Base-by-base conservation (phyloP, 2,797 vertebrate species). In the Syngnathus rostellatus region DNA sequence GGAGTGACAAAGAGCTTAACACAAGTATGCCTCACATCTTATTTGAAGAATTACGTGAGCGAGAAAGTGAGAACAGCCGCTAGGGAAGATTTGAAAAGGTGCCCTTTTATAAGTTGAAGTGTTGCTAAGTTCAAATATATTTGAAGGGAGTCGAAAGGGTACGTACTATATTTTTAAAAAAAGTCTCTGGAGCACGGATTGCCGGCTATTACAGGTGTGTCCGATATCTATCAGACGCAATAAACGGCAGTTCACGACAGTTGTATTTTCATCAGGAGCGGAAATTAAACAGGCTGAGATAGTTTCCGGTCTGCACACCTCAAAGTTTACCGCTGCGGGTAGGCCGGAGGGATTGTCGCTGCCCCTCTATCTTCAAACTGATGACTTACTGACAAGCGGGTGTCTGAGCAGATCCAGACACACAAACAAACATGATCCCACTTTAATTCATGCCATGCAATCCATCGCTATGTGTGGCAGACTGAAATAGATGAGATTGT, bases 361-460 rank as follows among this genome's bases (percentile, higher is more conserved):
- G 45, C 50, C 50, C 55, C 19, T 51, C 64, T 71, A 75, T 75
- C 78, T 78, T 53, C 55, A 64, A 59, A 48, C 19, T 53, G 70
- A 75, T 65, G 77, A 79, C 62, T 75, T 63, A 73, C 37, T 80
- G 72, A 81, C 84, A 84, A 80, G 79, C 85, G 80, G 84, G 80
- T 64, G 61, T 74, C 70, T 66, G 65, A 85, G 67, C 57, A 48
- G 31, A 57, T 68, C 67, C 63, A 76, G 62, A 14, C 69, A 57
- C 69, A 41, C 62, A 55, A 41, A 43, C 23, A 69, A 65, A 67
- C 40, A 73, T 43, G 19, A 63, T 66, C 21, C 40, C 11, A 37
- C 25, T 70, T 63, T 43, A 3, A 57, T 41, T 19, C 45, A 14
- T 37, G 45, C 37, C 45, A 8, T 3, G 21, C 25, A 51, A 41